Base-by-base conservation (phyloP, 2,797 vertebrate species). In the Mastacembelus armatus region DNA sequence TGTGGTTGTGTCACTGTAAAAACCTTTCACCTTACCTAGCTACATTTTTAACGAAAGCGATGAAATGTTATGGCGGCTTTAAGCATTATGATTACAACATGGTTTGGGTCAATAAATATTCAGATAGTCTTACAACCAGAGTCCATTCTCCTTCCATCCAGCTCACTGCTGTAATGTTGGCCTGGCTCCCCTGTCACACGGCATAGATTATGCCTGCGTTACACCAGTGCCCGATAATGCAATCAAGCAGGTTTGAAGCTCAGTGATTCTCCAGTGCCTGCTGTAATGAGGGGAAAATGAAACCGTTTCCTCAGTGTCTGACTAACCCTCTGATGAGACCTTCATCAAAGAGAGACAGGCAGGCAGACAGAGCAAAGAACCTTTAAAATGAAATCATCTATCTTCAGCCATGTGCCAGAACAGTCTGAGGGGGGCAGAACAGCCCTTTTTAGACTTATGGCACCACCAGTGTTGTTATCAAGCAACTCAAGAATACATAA, bases 211-310 rank as follows among this genome's bases (percentile, higher is more conserved):
- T 16, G 59, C 43, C 75, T 45, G 68, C 69, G 74, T 85, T 86
- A 77, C 66, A 85, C 84, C 78, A 84, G 91, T 74, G 84, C 76
- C 78, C 78, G 87, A 91, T 88, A 88, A 92, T 81, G 84, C 77
- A 92, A 92, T 91, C 90, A 91, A 82, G 87, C 85, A 76, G 86
- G 83, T 90, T 89, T 89, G 85, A 89, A 85, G 84, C 85, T 59
- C 52, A 11, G 68, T 78, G 81, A 86, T 88, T 89, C 85, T 90
- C 84, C 75, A 85, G 85, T 71, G 84, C 77, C 84, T 84, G 81
- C 66, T 73, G 83, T 91, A 89, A 91, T 86, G 87, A 91, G 84
- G 71, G 81, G 76, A 65, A 90, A 90, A 91, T 86, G 83, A 91
- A 89, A 84, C 85, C 54, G 42, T 70, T 90, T 87, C 86, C 81